A percentile compares a stretch with the other conserved stretches of the same genome.
phyloP scores from a whole-genome alignment of 2,797 vertebrate species.

The Crocodylus rhombifer region DNA sequence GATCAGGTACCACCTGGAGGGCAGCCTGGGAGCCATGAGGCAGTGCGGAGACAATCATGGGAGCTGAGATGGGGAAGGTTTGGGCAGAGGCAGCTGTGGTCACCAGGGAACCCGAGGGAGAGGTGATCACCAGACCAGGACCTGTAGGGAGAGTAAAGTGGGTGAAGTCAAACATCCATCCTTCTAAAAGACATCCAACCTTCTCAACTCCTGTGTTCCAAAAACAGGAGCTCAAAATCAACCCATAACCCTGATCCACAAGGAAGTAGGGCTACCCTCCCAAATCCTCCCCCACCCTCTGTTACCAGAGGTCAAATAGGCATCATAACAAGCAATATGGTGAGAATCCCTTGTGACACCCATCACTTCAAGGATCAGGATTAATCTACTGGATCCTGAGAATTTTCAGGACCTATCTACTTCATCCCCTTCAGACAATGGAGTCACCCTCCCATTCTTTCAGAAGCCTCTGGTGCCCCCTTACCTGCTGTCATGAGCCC shows the following conservation, averaged over 20 bases:
- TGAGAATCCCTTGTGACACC: neutral
- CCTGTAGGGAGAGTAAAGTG: conserved; percentile 71
- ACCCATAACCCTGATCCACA: conserved; percentile 47
- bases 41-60: conserved; percentile 95
- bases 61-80: conserved; percentile 93
- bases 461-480: neutral
- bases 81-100: conserved; percentile 88
- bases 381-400: neutral
- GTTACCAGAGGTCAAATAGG: neutral
- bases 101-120: conserved; percentile 93
- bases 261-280: conserved; percentile 1
- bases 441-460: fast-evolving
- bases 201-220: neutral
- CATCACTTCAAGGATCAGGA: neutral
- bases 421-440: neutral
- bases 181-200: neutral
- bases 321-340: neutral
- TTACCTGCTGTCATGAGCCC: conserved; percentile 97
- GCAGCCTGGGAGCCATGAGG: conserved; percentile 88
- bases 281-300: conserved; percentile 8
- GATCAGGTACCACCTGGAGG: conserved; percentile 85
- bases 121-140: conserved; percentile 97
- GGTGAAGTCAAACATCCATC: conserved; percentile 44
- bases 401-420: neutral
- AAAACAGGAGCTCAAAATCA: conserved; percentile 21